phyloP scores from a whole-genome alignment of 2,797 vertebrate genomes.

The Coilia nasus region DNA sequence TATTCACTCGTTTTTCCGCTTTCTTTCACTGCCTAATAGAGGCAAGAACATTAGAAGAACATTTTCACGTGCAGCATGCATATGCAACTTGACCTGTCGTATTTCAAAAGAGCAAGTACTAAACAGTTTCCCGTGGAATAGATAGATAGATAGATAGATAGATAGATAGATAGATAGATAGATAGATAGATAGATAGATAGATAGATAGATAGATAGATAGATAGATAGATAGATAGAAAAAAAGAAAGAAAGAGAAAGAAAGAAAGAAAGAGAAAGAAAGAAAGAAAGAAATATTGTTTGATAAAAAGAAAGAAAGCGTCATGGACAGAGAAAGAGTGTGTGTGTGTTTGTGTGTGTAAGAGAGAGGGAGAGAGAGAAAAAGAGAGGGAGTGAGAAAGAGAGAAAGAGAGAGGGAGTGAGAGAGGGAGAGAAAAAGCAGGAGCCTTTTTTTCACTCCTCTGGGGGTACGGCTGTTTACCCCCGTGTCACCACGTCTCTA shows the following conservation, averaged over 20 bases:
- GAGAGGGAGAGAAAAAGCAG: constrained; percentile 33
- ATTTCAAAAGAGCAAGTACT: too few species aligned
- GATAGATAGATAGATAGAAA: not conserved
- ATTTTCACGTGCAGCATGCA: too few species aligned
- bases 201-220: not conserved
- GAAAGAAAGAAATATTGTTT: too few species aligned
- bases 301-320: too few species aligned
- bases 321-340: too few species aligned
- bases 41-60: too few species aligned
- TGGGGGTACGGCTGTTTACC: constrained; percentile 8
- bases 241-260: not conserved
- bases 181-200: constrained; percentile 9
- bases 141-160: too few species aligned
- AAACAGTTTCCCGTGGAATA: too few species aligned
- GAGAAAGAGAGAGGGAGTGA: constrained; percentile 23
- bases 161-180: too few species aligned
- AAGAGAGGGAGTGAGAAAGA: not conserved
- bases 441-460: constrained; percentile 41
- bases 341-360: constrained; percentile 53
- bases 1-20: too few species aligned
- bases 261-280: not conserved
- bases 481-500: constrained; percentile 66
- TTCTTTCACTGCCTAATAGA: too few species aligned
- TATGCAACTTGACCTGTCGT: too few species aligned
- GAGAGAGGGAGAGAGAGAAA: not conserved